Evolutionary conservation across 2,113 vertebrate species (phyloP).

Genomic region (Pygoscelis antarcticus): DNA sequence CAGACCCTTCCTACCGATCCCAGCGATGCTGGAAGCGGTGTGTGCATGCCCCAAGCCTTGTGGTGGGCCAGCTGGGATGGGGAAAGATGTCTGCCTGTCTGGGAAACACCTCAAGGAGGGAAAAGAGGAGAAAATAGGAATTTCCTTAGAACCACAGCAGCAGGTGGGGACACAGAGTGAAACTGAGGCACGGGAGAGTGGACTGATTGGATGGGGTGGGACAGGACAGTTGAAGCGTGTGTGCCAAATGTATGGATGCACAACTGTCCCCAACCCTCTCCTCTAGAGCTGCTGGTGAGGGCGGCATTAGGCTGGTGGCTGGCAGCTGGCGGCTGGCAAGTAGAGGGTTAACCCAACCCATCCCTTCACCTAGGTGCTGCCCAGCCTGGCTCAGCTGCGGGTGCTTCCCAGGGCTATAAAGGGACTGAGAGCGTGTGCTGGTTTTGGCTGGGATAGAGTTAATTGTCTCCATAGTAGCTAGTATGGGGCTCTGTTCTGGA

Average conservation of each 20-base stretch:
- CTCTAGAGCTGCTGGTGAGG: not conserved
- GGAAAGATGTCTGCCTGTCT: not conserved
- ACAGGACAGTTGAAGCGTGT: rapidly evolving
- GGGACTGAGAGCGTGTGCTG: not conserved
- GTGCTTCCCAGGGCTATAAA: not conserved
- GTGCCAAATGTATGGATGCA: not conserved
- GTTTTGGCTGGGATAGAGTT: no score
- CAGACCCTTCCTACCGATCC: not conserved
- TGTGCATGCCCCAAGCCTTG: not conserved
- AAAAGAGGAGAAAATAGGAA: not conserved
- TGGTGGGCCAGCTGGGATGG: not conserved
- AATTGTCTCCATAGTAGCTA: no score
- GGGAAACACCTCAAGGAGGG: not conserved
- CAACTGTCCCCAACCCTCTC: not conserved
- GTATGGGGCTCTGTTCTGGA: no score
- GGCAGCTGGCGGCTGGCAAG: not conserved
- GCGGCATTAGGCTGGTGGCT: not conserved
- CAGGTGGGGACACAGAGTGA: not conserved
- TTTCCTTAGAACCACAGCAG: not conserved
- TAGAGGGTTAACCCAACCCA: not conserved
- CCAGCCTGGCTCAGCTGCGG: not conserved
- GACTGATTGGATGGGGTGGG: not conserved
- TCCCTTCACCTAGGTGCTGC: not conserved
- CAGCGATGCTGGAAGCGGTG: not conserved
- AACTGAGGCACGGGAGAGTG: not conserved